phyloP scores from a whole-genome alignment of 2,113 vertebrate genomes.

The Oryzias curvinotus region DNA sequence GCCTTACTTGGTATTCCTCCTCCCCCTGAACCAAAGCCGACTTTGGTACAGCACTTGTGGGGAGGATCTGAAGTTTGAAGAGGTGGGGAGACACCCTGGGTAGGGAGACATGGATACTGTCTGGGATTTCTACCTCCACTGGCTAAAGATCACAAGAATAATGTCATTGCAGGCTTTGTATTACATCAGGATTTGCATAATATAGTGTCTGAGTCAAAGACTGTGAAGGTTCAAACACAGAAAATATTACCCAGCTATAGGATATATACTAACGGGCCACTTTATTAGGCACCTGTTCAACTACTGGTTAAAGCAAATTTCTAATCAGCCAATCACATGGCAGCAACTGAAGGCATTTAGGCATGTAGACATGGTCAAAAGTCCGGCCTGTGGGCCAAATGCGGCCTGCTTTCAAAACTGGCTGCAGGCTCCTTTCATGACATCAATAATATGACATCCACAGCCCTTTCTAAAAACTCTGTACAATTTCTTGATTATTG shows the following conservation, averaged over 20 bases:
- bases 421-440: too few species aligned
- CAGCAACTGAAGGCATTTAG: too few species aligned
- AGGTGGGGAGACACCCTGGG: slow-evolving; percentile 54
- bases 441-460: too few species aligned
- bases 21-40: slow-evolving; percentile 50
- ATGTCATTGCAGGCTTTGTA: slow-evolving; percentile 50
- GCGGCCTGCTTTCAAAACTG: too few species aligned
- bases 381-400: too few species aligned
- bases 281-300: too few species aligned
- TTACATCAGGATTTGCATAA: slow-evolving; percentile 64
- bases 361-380: too few species aligned
- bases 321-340: too few species aligned
- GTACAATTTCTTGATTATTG: too few species aligned
- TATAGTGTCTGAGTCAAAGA: slow-evolving; percentile 35
- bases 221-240: slow-evolving; percentile 39
- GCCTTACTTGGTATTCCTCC: slow-evolving; percentile 41
- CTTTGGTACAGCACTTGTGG: slow-evolving; percentile 59
- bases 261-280: too few species aligned
- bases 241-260: slow-evolving; percentile 3
- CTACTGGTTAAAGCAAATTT: too few species aligned
- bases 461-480: too few species aligned
- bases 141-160: slow-evolving; percentile 54
- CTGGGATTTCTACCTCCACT: slow-evolving; percentile 41
- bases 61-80: slow-evolving; percentile 65
- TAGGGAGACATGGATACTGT: slow-evolving; percentile 53